A percentile compares a stretch with the other conserved stretches of the same genome.
Conservation (phyloP, 2,888 invertebrate species). For the Ophraella communa region DNA sequence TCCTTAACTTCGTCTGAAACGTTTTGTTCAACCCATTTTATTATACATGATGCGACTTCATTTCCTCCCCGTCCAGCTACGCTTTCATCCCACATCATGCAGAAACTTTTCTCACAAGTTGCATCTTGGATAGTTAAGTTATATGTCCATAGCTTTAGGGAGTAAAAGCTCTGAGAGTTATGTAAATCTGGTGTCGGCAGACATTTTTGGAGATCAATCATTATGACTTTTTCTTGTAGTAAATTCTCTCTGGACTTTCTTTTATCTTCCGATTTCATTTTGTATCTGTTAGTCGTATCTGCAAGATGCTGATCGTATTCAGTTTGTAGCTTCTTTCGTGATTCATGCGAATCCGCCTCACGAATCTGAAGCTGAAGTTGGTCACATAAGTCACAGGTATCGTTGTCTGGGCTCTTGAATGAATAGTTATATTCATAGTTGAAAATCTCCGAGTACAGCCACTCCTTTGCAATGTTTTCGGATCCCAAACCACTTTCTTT, state of each 20-base stretch:
- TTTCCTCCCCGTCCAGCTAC: conserved; percentile 36
- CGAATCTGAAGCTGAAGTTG: neutral
- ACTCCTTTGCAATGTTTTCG: conserved; percentile 27
- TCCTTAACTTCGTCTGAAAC: neutral
- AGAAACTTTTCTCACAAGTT: neutral
- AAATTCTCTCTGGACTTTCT: neutral
- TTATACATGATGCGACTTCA: conserved; percentile 38
- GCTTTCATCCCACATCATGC: conserved; percentile 35
- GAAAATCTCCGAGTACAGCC: conserved; percentile 29
- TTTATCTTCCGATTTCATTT: conserved; percentile 1
- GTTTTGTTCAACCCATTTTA: conserved; percentile 28
- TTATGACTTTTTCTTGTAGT: neutral
- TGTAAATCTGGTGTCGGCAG: no score
- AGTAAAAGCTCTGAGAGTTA: neutral
- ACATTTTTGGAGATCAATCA: neutral
- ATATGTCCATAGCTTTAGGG: neutral
- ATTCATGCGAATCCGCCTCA: no score
- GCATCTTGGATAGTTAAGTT: neutral
- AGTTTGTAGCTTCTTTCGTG: no score
- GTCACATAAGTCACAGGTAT: conserved; percentile 9
- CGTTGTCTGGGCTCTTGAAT: conserved; percentile 15
- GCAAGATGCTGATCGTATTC: no score
- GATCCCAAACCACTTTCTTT: conserved; percentile 8
- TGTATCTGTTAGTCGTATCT: no score
- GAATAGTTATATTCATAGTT: conserved; percentile 27